phyloP scores from a whole-genome alignment of 2,797 vertebrate genomes.

The Pelobates cultripes region DNA sequence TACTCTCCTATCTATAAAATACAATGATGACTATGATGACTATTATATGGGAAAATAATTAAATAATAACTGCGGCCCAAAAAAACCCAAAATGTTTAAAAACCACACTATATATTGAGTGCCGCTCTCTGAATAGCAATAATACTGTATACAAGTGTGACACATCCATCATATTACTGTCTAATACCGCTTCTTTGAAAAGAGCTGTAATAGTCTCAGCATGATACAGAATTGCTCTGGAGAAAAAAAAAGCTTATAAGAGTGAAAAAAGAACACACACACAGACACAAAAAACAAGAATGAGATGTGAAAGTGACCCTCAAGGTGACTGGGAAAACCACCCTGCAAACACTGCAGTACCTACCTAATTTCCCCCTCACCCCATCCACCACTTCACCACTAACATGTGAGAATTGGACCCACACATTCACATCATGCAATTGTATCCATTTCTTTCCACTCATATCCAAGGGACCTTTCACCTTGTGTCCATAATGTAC shows the following conservation, averaged over 20 bases:
- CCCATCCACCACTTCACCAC: background rate
- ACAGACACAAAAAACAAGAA: background rate
- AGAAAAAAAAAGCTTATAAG: background rate
- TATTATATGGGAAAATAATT: too few relatives aligned
- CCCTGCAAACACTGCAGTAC: background rate
- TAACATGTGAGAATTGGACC: background rate
- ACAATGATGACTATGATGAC: too few relatives aligned
- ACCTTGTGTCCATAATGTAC: too few relatives aligned
- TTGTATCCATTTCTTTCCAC: background rate
- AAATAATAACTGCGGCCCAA: too few relatives aligned
- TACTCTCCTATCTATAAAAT: too few relatives aligned
- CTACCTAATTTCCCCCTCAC: background rate
- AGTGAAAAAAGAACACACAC: background rate
- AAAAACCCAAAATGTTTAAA: background rate
- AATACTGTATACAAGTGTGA: background rate
- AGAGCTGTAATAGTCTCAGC: constrained; percentile 18
- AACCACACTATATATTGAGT: background rate
- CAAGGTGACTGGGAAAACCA: constrained; percentile 17
- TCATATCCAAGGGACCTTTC: too few relatives aligned
- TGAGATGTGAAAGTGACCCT: background rate
- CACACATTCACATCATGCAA: background rate
- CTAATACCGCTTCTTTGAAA: background rate
- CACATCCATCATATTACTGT: background rate
- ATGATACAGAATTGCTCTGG: background rate
- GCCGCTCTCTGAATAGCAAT: background rate